Conservation (phyloP, 2,888 invertebrate genomes). For the Cryptus armator region DNA sequence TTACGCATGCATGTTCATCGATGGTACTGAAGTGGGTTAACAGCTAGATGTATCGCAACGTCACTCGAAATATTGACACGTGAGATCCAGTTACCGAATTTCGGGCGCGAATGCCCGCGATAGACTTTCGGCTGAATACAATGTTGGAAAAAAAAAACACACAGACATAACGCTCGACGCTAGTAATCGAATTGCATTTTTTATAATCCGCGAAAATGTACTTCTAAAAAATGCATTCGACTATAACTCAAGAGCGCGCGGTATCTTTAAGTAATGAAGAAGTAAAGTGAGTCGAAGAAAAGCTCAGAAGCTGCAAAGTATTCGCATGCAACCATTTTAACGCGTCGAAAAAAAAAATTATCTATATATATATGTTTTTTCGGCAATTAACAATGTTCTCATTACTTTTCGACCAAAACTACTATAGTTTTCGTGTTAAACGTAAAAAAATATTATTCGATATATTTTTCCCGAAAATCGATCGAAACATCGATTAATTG, state of each 20-base stretch:
- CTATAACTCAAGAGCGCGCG: background rate
- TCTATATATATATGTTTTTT: too few relatives aligned
- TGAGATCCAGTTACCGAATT: conserved; percentile 51
- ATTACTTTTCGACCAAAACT: too few relatives aligned
- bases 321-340: too few relatives aligned
- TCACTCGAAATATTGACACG: conserved; percentile 63
- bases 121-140: background rate
- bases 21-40: conserved; percentile 60
- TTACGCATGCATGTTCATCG: conserved; percentile 41
- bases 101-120: conserved; percentile 43
- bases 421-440: too few relatives aligned
- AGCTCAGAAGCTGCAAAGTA: too few relatives aligned
- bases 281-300: background rate
- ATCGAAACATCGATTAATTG: too few relatives aligned
- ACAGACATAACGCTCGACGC: background rate
- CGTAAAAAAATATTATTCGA: too few relatives aligned
- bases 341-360: too few relatives aligned
- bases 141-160: conserved; percentile 19
- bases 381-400: too few relatives aligned
- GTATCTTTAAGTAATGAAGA: background rate
- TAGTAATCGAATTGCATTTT: conserved; percentile 29
- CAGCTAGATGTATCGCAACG: conserved; percentile 49
- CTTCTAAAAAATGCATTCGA: background rate
- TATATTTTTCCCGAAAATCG: too few relatives aligned
- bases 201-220: background rate